Conservation (phyloP, 2,113 vertebrate genomes). For the Alligator mississippiensis region DNA sequence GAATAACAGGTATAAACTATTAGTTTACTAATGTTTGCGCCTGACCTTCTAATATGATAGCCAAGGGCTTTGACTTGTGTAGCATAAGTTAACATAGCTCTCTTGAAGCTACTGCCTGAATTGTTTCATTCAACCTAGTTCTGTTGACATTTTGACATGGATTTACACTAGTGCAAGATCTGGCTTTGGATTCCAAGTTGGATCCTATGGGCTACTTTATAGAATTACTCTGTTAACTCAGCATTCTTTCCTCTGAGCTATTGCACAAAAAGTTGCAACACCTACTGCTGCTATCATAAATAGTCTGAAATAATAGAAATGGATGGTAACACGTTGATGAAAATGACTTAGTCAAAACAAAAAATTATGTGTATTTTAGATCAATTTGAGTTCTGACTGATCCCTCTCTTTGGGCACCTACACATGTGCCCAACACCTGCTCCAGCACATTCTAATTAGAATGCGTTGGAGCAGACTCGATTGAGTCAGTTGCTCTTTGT, state of each 20-base stretch:
- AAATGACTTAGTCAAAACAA: background rate
- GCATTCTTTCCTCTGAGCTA: background rate
- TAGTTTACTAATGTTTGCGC: background rate
- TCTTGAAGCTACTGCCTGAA: background rate
- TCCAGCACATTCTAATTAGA: too few species aligned
- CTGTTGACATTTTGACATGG: background rate
- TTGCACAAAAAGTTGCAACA: background rate
- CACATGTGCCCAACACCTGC: too few species aligned
- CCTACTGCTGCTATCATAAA: background rate
- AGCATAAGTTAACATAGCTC: background rate
- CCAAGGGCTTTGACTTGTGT: background rate
- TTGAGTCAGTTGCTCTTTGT: too few species aligned
- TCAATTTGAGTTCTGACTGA: too few species aligned
- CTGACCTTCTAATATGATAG: background rate
- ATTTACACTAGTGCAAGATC: background rate
- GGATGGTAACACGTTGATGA: background rate
- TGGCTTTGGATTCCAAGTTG: too few species aligned
- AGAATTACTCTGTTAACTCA: background rate
- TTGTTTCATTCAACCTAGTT: background rate
- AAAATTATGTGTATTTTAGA: too few species aligned
- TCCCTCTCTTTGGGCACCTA: too few species aligned
- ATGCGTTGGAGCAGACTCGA: too few species aligned
- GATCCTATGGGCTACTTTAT: background rate
- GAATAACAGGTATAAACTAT: constrained; percentile 66
- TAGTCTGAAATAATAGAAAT: background rate